phyloP scores from a whole-genome alignment of 2,888 invertebrate genomes.

The Priapulus caudatus region DNA sequence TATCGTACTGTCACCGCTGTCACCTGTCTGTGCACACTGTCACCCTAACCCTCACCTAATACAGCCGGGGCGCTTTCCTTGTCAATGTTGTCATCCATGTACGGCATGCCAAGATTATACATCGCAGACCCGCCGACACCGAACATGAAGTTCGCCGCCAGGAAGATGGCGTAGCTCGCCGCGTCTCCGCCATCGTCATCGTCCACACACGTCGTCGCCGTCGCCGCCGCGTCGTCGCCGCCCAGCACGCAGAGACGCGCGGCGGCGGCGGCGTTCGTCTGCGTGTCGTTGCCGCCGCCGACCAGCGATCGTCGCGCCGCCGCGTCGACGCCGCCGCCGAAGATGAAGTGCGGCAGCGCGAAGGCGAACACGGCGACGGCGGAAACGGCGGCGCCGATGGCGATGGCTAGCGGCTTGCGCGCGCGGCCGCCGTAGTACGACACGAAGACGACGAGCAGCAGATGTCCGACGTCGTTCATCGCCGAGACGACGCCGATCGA shows the following conservation, averaged over 20 bases:
- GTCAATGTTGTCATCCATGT: background rate
- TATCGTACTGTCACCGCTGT: too few species aligned
- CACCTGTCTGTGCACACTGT: too few species aligned
- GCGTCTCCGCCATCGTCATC: too few species aligned
- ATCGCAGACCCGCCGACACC: background rate
- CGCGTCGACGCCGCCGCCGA: background rate
- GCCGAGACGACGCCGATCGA: background rate
- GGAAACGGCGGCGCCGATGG: background rate
- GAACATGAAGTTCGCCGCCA: background rate
- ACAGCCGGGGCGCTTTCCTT: background rate
- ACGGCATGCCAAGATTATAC: background rate
- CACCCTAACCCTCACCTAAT: too few species aligned
- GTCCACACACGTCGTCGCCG: too few species aligned
- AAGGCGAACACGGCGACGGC: constrained; percentile 8
- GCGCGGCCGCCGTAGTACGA: background rate
- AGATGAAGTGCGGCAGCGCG: constrained; percentile 8
- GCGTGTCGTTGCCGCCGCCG: too few species aligned
- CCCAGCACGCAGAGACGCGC: too few species aligned
- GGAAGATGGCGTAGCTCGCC: background rate
- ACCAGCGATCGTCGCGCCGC: background rate
- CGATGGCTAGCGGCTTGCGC: constrained; percentile 9
- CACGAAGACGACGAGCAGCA: background rate
- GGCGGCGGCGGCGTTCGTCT: too few species aligned
- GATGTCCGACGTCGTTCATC: background rate
- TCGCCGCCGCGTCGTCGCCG: too few species aligned